Evolutionary conservation across 2,113 vertebrate genomes (phyloP).

Genomic region (Oreamnos americanus): DNA sequence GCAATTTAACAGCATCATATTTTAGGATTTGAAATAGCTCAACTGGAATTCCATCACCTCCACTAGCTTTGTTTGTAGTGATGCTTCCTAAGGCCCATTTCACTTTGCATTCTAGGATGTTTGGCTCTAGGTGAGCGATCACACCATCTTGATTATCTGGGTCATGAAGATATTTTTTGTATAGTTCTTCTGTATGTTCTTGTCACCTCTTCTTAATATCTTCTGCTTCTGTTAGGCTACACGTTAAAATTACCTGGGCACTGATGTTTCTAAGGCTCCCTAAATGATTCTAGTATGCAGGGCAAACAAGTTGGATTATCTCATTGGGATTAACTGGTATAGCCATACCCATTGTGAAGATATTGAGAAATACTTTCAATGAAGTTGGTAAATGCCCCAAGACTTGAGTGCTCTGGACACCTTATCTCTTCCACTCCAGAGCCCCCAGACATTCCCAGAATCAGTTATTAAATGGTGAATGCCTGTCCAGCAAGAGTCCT

Average conservation of each 20-base stretch:
- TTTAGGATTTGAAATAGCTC: background rate
- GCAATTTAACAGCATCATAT: background rate
- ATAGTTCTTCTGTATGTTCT: background rate
- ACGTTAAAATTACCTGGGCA: background rate
- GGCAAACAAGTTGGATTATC: background rate
- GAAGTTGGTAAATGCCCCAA: background rate
- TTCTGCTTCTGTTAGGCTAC: background rate
- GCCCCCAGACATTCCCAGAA: background rate
- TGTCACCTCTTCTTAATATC: background rate
- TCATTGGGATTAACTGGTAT: background rate
- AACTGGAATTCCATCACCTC: background rate
- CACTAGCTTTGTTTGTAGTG: background rate
- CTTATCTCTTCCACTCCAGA: background rate
- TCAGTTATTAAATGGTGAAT: background rate
- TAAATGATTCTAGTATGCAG: background rate
- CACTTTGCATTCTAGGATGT: background rate
- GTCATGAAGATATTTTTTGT: background rate
- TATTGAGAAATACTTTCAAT: background rate
- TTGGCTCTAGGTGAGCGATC: background rate
- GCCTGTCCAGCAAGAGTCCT: background rate
- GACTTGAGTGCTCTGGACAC: background rate
- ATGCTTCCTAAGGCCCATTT: background rate
- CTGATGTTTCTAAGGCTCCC: background rate
- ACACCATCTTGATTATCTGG: background rate
- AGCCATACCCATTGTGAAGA: background rate